A percentile compares a stretch with the other conserved stretches of the same genome.
These are phyloP conservation scores for Pyrrhura leucotis DNA, from an alignment of 2,797 vertebrate species.

Conservation along the genomic window DNA sequence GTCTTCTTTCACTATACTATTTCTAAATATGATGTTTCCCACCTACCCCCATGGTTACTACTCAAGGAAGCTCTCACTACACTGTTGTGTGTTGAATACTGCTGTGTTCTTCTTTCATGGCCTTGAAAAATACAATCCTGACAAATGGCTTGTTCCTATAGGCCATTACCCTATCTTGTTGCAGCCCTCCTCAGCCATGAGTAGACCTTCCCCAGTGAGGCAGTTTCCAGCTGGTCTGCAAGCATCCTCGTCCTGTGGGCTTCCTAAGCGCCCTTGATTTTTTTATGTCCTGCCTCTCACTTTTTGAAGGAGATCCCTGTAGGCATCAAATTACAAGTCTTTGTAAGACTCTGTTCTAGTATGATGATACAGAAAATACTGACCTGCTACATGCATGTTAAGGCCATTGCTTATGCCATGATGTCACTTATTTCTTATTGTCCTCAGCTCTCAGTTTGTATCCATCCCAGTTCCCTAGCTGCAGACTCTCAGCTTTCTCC, in stretches of 20 bases:
- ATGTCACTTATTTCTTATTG: background rate
- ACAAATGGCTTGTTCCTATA: background rate
- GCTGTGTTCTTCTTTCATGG: background rate
- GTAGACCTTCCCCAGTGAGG: background rate
- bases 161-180: too few relatives aligned
- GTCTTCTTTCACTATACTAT: background rate
- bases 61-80: background rate
- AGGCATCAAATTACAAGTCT: background rate
- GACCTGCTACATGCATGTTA: background rate
- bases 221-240: background rate
- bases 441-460: background rate
- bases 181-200: background rate
- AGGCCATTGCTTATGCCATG: background rate
- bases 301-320: background rate
- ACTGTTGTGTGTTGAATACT: background rate
- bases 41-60: background rate
- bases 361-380: background rate
- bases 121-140: background rate
- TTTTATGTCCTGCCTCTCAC: background rate
- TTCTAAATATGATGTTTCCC: background rate
- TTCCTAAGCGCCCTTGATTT: background rate
- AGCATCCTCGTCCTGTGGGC: accelerated
- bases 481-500: background rate
- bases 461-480: background rate
- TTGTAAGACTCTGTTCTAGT: background rate